Percentiles rank a stretch among this genome's conserved stretches.
These are phyloP conservation scores for Lycaena phlaeas DNA, from an alignment of 2,888 invertebrate genomes.

Conservation along the genomic window DNA sequence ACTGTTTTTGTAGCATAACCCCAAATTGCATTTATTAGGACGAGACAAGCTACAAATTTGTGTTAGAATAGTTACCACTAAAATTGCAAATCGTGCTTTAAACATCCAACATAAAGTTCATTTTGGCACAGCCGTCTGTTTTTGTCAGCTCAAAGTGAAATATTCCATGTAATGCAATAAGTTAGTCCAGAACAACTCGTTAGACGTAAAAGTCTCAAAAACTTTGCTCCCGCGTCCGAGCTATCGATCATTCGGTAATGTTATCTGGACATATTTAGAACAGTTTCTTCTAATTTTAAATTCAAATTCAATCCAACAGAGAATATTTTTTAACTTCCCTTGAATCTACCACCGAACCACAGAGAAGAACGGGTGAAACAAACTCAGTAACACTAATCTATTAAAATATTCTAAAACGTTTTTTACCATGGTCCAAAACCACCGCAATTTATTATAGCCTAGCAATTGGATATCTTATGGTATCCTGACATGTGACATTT, in stretches of 20 bases:
- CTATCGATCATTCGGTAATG: conserved; percentile 17
- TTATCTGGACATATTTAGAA: too few species aligned
- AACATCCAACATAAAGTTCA: background rate
- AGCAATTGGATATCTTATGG: too few species aligned
- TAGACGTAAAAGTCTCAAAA: conserved; percentile 6
- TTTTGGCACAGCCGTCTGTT: background rate
- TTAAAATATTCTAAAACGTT: too few species aligned
- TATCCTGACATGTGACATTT: too few species aligned
- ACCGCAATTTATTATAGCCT: too few species aligned
- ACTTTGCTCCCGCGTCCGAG: conserved; percentile 15
- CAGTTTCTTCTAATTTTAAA: too few species aligned
- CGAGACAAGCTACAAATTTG: background rate
- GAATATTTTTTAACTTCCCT: too few species aligned
- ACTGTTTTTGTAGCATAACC: background rate
- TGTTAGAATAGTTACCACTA: background rate
- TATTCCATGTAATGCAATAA: conserved; percentile 2
- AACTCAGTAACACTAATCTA: too few species aligned
- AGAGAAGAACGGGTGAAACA: too few species aligned
- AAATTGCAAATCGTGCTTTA: background rate
- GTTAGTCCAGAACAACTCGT: conserved; percentile 3
- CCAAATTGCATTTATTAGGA: background rate
- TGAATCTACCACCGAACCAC: too few species aligned
- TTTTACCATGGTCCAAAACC: too few species aligned
- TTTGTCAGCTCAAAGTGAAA: background rate
- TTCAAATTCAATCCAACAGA: too few species aligned